A percentile compares a stretch with the other conserved stretches of the same genome.
Conservation (phyloP, 2,797 vertebrate genomes). For the Philypnodon macrostomus region DNA sequence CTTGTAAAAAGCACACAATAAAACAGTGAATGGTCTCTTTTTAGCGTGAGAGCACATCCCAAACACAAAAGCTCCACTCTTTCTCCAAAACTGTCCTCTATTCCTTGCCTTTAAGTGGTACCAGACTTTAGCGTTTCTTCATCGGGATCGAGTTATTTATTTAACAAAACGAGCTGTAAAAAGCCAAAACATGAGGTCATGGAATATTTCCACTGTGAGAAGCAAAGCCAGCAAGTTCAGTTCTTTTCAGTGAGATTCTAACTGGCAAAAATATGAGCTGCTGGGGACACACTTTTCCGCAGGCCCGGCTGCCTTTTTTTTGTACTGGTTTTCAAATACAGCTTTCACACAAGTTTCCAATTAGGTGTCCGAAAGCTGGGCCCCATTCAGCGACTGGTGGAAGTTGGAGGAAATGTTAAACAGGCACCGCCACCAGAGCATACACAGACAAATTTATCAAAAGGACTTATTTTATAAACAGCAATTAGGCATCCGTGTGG, state of each 20-base stretch:
- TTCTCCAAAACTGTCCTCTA: conserved; percentile 65
- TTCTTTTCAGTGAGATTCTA: conserved; percentile 72
- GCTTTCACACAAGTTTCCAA: conserved; percentile 80
- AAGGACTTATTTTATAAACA: conserved; percentile 65
- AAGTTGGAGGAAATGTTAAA: conserved; percentile 76
- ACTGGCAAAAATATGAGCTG: conserved; percentile 71
- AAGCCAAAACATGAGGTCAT: conserved; percentile 82
- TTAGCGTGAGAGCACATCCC: conserved; percentile 40
- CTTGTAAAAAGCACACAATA: conserved; percentile 39
- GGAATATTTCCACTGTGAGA: conserved; percentile 74
- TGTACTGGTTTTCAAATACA: conserved; percentile 61
- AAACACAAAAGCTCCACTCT: conserved; percentile 72
- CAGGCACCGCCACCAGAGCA: conserved; percentile 71
- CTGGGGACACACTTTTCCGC: conserved; percentile 60
- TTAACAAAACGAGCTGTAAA: conserved; percentile 75
- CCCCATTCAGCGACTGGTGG: conserved; percentile 69
- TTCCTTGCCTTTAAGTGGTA: conserved; percentile 69
- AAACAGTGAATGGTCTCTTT: conserved; percentile 48
- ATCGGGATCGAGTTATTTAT: conserved; percentile 77
- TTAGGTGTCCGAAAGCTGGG: conserved; percentile 67
- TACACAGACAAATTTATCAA: conserved; percentile 61
- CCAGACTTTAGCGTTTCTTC: conserved; percentile 73
- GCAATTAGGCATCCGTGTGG: conserved; percentile 55
- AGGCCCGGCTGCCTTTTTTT: conserved; percentile 67
- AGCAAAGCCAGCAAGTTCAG: conserved; percentile 72